Conservation (phyloP, 2,888 invertebrate genomes). For the Brachypalpus laphriformis region DNA sequence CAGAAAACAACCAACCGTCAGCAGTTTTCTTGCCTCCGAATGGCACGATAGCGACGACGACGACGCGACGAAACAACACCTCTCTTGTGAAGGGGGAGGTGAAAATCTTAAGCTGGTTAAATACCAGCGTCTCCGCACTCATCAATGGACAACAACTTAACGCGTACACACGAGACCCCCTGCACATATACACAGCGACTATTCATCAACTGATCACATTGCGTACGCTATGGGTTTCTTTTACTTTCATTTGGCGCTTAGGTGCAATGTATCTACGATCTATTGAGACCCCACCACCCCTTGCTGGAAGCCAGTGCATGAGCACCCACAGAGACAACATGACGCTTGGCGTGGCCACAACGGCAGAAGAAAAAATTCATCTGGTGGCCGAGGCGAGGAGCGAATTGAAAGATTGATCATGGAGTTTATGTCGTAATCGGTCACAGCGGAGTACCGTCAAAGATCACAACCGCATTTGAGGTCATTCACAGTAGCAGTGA, state of each 20-base stretch:
- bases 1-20: constrained; percentile 52
- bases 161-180: constrained; percentile 15
- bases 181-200: background rate
- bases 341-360: background rate
- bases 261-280: constrained; percentile 17
- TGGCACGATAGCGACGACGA: constrained; percentile 6
- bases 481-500: constrained; percentile 2
- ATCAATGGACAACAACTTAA: constrained; percentile 41
- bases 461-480: background rate
- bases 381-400: background rate
- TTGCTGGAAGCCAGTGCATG: background rate
- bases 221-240: constrained; percentile 35
- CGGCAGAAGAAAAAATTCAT: background rate
- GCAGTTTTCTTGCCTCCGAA: constrained; percentile 59
- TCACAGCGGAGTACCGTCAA: background rate
- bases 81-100: background rate
- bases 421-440: constrained; percentile 9
- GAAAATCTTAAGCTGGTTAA: constrained; percentile 47
- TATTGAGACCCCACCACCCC: constrained; percentile 6
- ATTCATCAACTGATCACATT: background rate
- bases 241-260: constrained; percentile 34
- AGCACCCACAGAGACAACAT: background rate
- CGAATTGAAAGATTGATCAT: background rate
- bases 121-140: constrained; percentile 38
- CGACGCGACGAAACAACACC: background rate